phyloP scores from a whole-genome alignment of 2,113 vertebrate genomes.

The Sylvia atricapilla region DNA sequence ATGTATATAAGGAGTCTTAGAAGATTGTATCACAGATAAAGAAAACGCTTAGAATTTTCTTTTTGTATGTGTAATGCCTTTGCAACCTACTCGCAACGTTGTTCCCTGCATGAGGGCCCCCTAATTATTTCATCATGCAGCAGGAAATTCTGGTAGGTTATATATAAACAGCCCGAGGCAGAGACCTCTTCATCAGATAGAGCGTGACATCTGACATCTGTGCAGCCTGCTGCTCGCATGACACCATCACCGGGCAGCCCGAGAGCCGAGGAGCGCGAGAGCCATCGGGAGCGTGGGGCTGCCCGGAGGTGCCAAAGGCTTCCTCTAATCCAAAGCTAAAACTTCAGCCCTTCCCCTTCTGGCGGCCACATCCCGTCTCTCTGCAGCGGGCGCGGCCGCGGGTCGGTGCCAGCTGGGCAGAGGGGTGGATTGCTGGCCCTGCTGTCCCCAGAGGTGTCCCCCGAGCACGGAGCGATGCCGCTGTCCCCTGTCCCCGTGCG shows the following conservation, averaged over 20 bases:
- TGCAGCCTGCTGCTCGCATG: constrained; percentile 67
- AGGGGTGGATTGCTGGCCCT: neutral
- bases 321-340: constrained; percentile 45
- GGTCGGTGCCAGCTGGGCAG: fast-evolving
- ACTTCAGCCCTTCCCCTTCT: neutral
- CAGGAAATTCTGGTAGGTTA: constrained; percentile 88
- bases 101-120: constrained; percentile 76
- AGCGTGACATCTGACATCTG: constrained; percentile 88
- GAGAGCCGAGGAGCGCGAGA: neutral
- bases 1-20: constrained; percentile 47
- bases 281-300: constrained; percentile 9
- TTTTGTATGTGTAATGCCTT: constrained; percentile 69
- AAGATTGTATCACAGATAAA: constrained; percentile 70
- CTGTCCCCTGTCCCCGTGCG: fast-evolving
- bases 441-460: neutral
- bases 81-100: constrained; percentile 70
- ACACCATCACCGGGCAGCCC: constrained; percentile 56
- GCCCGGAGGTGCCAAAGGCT: constrained; percentile 45
- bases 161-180: constrained; percentile 86
- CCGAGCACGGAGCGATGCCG: fast-evolving
- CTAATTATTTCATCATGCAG: constrained; percentile 92
- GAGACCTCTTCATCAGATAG: constrained; percentile 79
- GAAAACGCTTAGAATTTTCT: constrained; percentile 68
- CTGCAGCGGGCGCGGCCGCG: neutral
- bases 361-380: neutral